Percentiles rank a stretch among this genome's conserved stretches.
phyloP scores from a whole-genome alignment of 2,113 vertebrate genomes.

The Mesocricetus auratus region DNA sequence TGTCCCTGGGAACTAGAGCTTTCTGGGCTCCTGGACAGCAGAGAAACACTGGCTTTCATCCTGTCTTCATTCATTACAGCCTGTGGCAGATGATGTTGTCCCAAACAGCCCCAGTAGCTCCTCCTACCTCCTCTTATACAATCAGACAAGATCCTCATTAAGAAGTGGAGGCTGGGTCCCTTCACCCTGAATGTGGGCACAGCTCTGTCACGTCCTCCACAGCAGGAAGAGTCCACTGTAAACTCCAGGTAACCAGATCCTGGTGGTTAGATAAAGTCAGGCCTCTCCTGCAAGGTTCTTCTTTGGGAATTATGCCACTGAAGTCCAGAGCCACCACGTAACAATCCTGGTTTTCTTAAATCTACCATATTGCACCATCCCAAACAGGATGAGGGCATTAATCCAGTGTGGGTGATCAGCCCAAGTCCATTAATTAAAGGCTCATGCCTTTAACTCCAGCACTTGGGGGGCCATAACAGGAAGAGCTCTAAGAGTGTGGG shows the following conservation, averaged over 20 bases:
- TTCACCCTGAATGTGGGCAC: neutral
- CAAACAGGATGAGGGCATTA: too few relatives aligned
- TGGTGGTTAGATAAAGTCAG: neutral
- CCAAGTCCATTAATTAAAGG: too few relatives aligned
- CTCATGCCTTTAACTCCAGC: neutral
- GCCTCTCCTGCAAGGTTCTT: neutral
- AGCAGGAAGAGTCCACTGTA: neutral
- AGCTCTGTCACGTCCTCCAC: neutral
- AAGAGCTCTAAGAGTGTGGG: neutral
- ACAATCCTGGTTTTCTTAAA: constrained; percentile 32
- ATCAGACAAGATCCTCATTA: neutral
- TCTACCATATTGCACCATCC: neutral
- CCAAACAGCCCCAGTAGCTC: neutral
- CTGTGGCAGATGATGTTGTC: neutral
- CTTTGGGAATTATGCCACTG: neutral
- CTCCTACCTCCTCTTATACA: neutral
- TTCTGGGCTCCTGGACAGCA: neutral
- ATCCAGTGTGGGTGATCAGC: too few relatives aligned
- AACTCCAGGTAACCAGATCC: neutral
- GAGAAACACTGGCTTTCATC: neutral
- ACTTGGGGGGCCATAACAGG: neutral
- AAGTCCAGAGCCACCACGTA: neutral
- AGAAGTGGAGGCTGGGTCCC: neutral
- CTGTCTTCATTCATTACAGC: neutral
- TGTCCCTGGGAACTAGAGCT: neutral